Base-by-base conservation (phyloP, 1,140 invertebrate species). In the Venustaconcha ellipsiformis region DNA sequence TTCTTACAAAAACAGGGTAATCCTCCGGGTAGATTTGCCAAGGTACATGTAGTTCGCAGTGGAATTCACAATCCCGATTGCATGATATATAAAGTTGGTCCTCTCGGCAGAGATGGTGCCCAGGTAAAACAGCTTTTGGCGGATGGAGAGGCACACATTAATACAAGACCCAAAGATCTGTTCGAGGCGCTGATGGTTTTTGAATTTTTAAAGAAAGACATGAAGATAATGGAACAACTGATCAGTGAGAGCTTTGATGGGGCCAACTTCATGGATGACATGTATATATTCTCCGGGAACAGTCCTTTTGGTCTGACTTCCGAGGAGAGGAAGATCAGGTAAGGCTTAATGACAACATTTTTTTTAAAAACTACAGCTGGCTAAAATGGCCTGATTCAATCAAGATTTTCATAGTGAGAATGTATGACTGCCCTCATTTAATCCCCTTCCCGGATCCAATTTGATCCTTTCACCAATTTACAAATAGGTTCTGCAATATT, bases 51-150 rank as follows among this genome's bases (percentile, higher is more conserved):
- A 5, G 68, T 70, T 59, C 67, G 74, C 0, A 69, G 74, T 14
- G 63, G 37, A 15, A 57, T 30, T 56, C 11, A 37, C 8, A 13
- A 59, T 1, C 74, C 68, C 14, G 74, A 76, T 57, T 23, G 70
- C 14, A 76, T 76, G 74, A 69, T 70, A 48, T 76, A 76, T 64
- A 70, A 70, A 65, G 74, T 76, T 2, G 74, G 74, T 15, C 74
- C 74, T 17, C 63, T 76, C 17, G 64, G 26, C n/a, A n/a, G 18
- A 18, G 57, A 13, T n/a, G 64, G 14, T 18, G 37, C 37, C 37
- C 4, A 48, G 37, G 37, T 48, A 48, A 70, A 70, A 62, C 57
- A 63, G 2, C 23, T 48, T 13, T 26, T 18, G 12, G 59, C 18
- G 5, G 14, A 57, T 37, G 74, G 74, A 5, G 68, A 70, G 14